A percentile compares a stretch with the other conserved stretches of the same genome.
phyloP scores from a whole-genome alignment of 2,888 invertebrate species.

The Nomada fucata region DNA sequence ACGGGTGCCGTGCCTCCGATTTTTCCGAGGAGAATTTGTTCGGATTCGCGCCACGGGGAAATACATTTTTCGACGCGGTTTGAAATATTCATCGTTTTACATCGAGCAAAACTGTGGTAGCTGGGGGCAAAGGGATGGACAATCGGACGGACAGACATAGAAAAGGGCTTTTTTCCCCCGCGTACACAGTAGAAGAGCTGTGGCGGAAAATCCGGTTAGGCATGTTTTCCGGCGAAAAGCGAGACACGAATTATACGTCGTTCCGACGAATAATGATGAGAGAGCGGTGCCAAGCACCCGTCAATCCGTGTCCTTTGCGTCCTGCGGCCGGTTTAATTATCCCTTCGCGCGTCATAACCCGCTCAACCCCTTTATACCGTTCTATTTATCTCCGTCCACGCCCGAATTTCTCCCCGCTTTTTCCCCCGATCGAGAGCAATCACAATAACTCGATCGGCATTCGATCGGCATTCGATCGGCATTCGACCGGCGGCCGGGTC shows the following conservation, averaged over 20 bases:
- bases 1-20: slow-evolving; percentile 6
- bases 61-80: slow-evolving; percentile 48
- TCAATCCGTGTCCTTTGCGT: slow-evolving; percentile 78
- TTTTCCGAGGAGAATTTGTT: slow-evolving; percentile 28
- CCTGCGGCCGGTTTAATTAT: slow-evolving; percentile 82
- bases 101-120: slow-evolving; percentile 40
- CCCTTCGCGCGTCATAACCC: slow-evolving; percentile 61
- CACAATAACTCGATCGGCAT: slow-evolving; percentile 63
- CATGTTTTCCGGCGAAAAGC: slow-evolving; percentile 72
- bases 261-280: slow-evolving; percentile 84
- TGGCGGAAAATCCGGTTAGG: slow-evolving; percentile 63
- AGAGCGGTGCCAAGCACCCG: slow-evolving; percentile 68
- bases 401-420: slow-evolving; percentile 25
- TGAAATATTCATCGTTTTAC: slow-evolving; percentile 66
- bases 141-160: not conserved
- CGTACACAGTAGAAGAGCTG: not conserved
- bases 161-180: slow-evolving; percentile 7
- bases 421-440: slow-evolving; percentile 68
- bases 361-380: slow-evolving; percentile 7
- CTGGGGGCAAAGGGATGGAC: not conserved
- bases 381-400: slow-evolving; percentile 12
- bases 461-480: slow-evolving; percentile 60
- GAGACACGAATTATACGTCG: slow-evolving; percentile 77
- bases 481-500: slow-evolving; percentile 60
- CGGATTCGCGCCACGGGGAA: slow-evolving; percentile 20